These are phyloP conservation scores for Leucoraja ocellata DNA, from an alignment of 2,797 vertebrate genomes.

Conservation along the genomic window DNA sequence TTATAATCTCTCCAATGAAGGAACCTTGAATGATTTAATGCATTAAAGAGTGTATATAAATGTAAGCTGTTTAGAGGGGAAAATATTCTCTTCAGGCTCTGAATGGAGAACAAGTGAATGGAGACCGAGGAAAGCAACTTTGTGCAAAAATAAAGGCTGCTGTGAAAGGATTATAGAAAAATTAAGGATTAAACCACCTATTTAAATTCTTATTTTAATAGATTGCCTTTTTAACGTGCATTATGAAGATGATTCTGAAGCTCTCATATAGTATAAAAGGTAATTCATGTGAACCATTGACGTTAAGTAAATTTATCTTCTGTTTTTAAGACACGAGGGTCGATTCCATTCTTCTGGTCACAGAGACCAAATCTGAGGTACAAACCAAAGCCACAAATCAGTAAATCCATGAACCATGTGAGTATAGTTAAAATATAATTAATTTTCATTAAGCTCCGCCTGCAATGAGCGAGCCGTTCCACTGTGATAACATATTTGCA, in stretches of 20 bases:
- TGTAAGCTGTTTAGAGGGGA: not conserved
- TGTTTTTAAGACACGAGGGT: conserved; percentile 71
- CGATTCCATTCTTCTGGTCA: conserved; percentile 94
- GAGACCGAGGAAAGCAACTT: not conserved
- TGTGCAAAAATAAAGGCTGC: not conserved
- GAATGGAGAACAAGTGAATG: not conserved
- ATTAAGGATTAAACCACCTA: not conserved
- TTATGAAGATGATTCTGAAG: not conserved
- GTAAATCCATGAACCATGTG: conserved; percentile 84
- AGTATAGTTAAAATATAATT: conserved; percentile 45
- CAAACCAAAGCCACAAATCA: conserved; percentile 91
- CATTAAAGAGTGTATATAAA: not conserved
- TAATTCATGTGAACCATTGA: not conserved
- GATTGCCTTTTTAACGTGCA: not conserved
- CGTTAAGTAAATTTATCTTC: not conserved
- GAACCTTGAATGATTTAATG: no score
- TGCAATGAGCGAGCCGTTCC: not conserved
- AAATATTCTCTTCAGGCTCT: not conserved
- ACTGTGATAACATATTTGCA: not conserved
- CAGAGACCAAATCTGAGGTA: conserved; percentile 94
- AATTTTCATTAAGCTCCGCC: not conserved
- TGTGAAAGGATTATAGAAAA: not conserved
- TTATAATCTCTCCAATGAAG: not conserved
- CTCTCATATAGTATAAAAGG: not conserved
- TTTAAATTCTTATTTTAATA: not conserved